phyloP scores from a whole-genome alignment of 2,113 vertebrate species.

The Passerina amoena region DNA sequence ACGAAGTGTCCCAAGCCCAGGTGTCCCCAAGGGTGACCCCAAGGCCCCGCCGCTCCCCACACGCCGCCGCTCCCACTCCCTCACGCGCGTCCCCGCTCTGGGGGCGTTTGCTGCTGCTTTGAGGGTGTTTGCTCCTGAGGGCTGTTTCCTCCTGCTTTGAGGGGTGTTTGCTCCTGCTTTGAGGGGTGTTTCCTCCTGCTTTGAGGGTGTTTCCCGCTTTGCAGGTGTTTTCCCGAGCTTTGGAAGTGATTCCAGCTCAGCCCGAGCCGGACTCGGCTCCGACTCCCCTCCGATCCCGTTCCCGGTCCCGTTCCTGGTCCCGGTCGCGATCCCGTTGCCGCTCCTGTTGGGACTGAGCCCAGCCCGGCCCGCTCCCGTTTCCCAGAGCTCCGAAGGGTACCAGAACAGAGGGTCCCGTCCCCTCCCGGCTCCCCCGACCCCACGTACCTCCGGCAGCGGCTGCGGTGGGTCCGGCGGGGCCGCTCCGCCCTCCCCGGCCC shows the following conservation, averaged over 20 bases:
- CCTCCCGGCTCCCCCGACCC: background rate
- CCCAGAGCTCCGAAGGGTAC: background rate
- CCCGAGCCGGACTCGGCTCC: background rate
- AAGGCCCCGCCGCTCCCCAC: background rate
- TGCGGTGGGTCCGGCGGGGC: background rate
- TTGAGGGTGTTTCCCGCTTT: background rate
- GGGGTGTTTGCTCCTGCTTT: background rate
- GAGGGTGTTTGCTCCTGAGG: no score
- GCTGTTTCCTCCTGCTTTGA: background rate
- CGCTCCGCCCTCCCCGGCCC: background rate
- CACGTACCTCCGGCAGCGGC: background rate
- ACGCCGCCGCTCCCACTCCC: background rate
- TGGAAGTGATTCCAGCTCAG: background rate
- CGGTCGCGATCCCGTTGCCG: no score
- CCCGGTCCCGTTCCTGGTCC: background rate
- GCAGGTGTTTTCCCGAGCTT: background rate
- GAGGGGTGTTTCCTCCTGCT: background rate
- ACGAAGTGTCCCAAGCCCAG: rapidly evolving
- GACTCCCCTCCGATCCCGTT: background rate
- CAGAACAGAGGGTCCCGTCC: background rate
- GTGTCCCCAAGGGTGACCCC: background rate
- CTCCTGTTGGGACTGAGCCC: background rate
- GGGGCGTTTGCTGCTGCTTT: background rate
- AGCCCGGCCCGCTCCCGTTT: background rate
- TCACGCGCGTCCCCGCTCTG: background rate